Evolutionary conservation across 2,797 vertebrate species (phyloP).

Genomic region (Melanotaenia nigrans): DNA sequence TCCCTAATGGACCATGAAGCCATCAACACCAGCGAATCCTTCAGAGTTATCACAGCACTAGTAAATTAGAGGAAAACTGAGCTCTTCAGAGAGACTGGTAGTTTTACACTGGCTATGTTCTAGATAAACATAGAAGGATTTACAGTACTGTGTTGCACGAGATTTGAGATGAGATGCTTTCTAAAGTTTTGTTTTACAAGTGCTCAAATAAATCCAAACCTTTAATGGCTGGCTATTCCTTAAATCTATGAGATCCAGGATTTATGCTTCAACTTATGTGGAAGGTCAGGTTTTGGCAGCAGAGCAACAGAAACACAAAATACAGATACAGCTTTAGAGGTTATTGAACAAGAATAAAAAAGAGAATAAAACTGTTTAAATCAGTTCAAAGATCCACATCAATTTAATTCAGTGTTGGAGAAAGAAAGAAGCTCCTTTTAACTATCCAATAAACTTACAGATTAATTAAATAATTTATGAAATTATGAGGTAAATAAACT

Average conservation of each 20-base stretch:
- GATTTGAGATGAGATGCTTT: constrained; percentile 20
- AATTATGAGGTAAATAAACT: neutral
- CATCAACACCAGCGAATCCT: constrained; percentile 46
- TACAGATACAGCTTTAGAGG: neutral
- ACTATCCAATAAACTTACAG: neutral
- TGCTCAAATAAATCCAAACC: constrained; percentile 18
- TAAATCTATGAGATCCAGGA: constrained; percentile 17
- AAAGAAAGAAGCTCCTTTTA: neutral
- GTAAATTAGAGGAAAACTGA: constrained; percentile 45
- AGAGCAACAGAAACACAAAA: constrained; percentile 7
- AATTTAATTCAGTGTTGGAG: neutral
- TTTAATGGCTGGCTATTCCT: constrained; percentile 8
- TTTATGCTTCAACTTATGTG: constrained; percentile 6
- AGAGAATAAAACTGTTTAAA: neutral
- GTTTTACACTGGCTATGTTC: constrained; percentile 11
- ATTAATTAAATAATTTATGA: neutral
- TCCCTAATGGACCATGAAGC: constrained; percentile 62
- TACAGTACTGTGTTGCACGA: constrained; percentile 14
- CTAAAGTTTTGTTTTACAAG: constrained; percentile 16
- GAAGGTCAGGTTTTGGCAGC: constrained; percentile 12
- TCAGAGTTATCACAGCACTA: constrained; percentile 40
- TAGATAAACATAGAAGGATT: constrained; percentile 40
- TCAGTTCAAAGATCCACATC: neutral
- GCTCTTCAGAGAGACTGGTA: constrained; percentile 5
- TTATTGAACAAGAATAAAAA: neutral